Percentiles rank a stretch among this genome's conserved stretches.
Conservation (phyloP, 2,888 invertebrate genomes). For the Trachelus stipa region DNA sequence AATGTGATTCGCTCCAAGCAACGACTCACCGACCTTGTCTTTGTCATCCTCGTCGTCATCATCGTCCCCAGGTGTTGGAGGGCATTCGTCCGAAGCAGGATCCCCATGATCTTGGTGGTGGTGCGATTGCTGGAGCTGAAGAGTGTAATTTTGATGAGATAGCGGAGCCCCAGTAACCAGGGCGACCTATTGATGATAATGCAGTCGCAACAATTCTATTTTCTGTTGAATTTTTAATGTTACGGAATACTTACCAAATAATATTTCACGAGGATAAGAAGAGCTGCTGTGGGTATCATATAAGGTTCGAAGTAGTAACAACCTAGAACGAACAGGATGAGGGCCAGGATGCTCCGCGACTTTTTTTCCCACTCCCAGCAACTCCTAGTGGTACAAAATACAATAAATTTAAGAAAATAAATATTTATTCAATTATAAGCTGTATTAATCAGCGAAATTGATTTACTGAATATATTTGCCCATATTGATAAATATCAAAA, state of each 20-base stretch:
- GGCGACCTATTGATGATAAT: slow-evolving; percentile 63
- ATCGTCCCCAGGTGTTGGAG: slow-evolving; percentile 59
- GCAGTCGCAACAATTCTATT: slow-evolving; percentile 31
- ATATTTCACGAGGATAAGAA: slow-evolving; percentile 84
- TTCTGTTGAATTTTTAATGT: slow-evolving; percentile 2
- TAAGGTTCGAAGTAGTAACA: slow-evolving; percentile 96
- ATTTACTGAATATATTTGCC: slow-evolving; percentile 92
- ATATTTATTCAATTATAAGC: background rate
- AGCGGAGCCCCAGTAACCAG: slow-evolving; percentile 63
- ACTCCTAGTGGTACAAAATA: slow-evolving; percentile 72
- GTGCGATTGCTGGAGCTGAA: slow-evolving; percentile 8
- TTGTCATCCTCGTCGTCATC: slow-evolving; percentile 94
- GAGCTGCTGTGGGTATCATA: slow-evolving; percentile 88
- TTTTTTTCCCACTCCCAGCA: slow-evolving; percentile 98
- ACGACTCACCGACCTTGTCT: slow-evolving; percentile 75
- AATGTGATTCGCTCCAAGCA: background rate
- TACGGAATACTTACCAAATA: slow-evolving; percentile 69
- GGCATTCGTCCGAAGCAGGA: slow-evolving; percentile 51
- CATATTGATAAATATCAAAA: slow-evolving; percentile 88
- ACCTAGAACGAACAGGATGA: slow-evolving; percentile 86
- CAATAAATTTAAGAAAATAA: background rate
- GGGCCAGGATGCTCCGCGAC: slow-evolving; percentile 83
- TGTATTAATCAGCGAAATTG: background rate
- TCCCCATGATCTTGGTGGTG: slow-evolving; percentile 48
- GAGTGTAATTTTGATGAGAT: slow-evolving; percentile 45